Conservation (phyloP, 2,888 invertebrate genomes). For the Bombyx huttoni region DNA sequence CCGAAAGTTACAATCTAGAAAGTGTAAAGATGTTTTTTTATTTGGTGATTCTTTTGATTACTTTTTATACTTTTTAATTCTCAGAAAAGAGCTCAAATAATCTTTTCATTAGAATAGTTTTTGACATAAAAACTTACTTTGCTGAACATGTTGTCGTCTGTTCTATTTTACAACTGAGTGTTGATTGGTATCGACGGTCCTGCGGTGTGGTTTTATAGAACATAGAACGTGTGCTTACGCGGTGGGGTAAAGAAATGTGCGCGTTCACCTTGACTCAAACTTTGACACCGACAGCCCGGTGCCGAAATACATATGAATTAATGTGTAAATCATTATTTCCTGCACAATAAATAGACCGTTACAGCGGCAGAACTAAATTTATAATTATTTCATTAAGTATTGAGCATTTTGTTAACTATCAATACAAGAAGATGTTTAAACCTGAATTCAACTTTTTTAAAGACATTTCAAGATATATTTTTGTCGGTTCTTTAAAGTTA, state of each 20-base stretch:
- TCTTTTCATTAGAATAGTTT: not conserved
- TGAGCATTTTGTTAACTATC: too few relatives aligned
- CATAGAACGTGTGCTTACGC: not conserved
- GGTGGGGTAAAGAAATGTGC: conserved; percentile 9
- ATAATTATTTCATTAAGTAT: too few relatives aligned
- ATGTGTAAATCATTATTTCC: too few relatives aligned
- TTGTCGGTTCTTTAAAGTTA: too few relatives aligned
- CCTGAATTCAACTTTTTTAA: too few relatives aligned
- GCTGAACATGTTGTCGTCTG: conserved; percentile 46
- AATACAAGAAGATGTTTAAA: too few relatives aligned
- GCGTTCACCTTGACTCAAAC: conserved; percentile 6
- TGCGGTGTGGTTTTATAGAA: conserved; percentile 6
- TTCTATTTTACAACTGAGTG: conserved; percentile 29
- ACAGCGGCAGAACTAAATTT: too few relatives aligned
- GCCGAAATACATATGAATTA: not conserved
- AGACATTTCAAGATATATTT: too few relatives aligned
- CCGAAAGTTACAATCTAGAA: conserved; percentile 54
- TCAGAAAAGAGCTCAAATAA: not conserved
- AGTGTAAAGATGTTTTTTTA: not conserved
- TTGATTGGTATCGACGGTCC: conserved; percentile 38
- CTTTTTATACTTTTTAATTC: not conserved
- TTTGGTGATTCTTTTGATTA: not conserved
- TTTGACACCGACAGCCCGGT: not conserved
- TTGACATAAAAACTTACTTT: conserved; percentile 38
- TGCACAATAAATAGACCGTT: too few relatives aligned